phyloP scores from a whole-genome alignment of 1,140 invertebrate species.

The Drosophila novamexicana region DNA sequence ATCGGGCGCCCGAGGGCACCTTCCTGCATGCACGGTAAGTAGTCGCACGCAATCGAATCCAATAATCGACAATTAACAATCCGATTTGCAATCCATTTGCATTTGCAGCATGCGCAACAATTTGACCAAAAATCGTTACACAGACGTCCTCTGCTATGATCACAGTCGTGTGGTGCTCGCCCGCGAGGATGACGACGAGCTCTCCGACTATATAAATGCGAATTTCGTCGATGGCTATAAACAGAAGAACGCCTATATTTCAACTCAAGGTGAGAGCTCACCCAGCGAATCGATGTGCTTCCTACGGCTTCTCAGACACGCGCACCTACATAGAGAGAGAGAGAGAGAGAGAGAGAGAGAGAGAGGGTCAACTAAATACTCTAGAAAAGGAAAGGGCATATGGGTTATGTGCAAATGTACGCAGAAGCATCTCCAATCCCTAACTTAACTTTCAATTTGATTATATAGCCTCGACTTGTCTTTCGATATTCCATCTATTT shows the following conservation, averaged over 20 bases:
- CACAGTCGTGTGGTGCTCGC: constrained; percentile 95
- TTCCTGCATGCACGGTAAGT: constrained; percentile 88
- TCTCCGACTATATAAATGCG: constrained; percentile 98
- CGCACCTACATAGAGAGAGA: background rate
- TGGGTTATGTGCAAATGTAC: no score
- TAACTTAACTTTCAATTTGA: no score
- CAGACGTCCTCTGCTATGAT: constrained; percentile 98
- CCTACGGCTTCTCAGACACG: constrained; percentile 8
- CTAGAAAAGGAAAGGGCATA: no score
- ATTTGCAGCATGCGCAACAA: constrained; percentile 90
- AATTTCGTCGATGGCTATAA: constrained; percentile 99
- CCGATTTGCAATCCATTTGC: background rate
- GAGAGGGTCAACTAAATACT: no score
- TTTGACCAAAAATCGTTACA: constrained; percentile 96
- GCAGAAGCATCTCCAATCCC: no score
- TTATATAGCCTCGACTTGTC: no score
- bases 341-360: no score
- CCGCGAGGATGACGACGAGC: constrained; percentile 89
- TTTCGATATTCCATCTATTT: no score
- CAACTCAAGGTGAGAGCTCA: constrained; percentile 92
- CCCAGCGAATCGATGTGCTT: background rate
- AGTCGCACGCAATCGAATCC: background rate
- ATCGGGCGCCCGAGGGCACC: constrained; percentile 92
- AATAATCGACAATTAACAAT: background rate
- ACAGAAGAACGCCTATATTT: constrained; percentile 99